Conservation (phyloP, 2,797 vertebrate genomes). For the Gadopsis bispinosus region DNA sequence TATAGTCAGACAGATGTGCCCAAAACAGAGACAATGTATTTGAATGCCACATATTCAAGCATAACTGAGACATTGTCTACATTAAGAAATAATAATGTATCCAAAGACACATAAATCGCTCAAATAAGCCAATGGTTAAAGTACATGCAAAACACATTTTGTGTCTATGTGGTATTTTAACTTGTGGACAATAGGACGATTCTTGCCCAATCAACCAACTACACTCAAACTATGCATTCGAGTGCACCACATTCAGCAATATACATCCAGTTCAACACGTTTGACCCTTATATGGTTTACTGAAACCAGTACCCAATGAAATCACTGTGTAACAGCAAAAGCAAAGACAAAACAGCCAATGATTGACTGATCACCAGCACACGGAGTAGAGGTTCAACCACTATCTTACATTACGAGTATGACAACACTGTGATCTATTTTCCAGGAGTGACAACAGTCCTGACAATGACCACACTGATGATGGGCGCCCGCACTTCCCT, state of each 20-base stretch:
- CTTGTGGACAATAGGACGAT: background rate
- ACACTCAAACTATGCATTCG: background rate
- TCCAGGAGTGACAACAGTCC: constrained; percentile 94
- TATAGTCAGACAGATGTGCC: background rate
- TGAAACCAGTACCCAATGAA: background rate
- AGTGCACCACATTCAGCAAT: background rate
- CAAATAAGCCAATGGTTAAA: background rate
- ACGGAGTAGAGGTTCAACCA: background rate
- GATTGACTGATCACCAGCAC: background rate
- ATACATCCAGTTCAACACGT: background rate
- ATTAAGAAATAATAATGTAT: background rate
- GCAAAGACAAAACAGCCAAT: background rate
- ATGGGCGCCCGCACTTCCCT: constrained; percentile 93
- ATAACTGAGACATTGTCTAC: too few relatives aligned
- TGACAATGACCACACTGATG: constrained; percentile 99
- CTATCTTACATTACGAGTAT: background rate
- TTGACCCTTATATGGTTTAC: background rate
- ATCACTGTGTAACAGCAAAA: background rate
- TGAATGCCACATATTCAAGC: background rate
- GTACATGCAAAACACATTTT: background rate
- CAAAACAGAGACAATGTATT: background rate
- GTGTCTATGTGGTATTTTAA: background rate
- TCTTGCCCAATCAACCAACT: background rate
- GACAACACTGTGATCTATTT: background rate
- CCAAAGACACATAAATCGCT: background rate